These are phyloP conservation scores for Cheumatopsyche charites DNA, from an alignment of 1,140 invertebrate genomes.

Conservation along the genomic window DNA sequence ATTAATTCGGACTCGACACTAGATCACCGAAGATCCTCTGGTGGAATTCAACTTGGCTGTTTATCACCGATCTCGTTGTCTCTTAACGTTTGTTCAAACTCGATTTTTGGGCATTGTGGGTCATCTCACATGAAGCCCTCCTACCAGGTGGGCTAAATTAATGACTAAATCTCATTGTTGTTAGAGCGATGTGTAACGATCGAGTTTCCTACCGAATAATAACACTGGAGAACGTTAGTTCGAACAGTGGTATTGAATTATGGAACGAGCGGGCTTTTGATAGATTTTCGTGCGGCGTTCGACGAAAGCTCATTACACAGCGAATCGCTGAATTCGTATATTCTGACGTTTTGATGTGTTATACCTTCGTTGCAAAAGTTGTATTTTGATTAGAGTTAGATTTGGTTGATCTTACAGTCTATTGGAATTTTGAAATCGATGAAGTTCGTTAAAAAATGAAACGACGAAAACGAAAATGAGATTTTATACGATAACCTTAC, in stretches of 20 bases:
- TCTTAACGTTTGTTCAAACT: constrained; percentile 14
- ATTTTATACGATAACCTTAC: too few species aligned
- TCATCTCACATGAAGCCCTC: constrained; percentile 9
- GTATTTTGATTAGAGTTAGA: too few species aligned
- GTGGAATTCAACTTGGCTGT: not conserved
- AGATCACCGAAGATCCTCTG: not conserved
- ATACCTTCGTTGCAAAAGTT: too few species aligned
- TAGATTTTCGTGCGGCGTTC: not conserved
- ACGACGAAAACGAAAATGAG: too few species aligned
- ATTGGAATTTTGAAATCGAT: too few species aligned
- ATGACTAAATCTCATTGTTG: constrained; percentile 24
- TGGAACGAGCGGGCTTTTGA: not conserved
- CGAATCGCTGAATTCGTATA: too few species aligned
- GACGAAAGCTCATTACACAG: too few species aligned
- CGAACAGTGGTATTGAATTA: not conserved
- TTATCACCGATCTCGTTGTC: constrained; percentile 21
- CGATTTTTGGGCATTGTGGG: constrained; percentile 8
- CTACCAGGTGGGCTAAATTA: constrained; percentile 21
- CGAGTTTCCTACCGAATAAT: constrained; percentile 18
- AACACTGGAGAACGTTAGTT: not conserved
- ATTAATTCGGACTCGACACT: too few species aligned
- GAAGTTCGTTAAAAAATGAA: too few species aligned
- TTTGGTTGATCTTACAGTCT: too few species aligned
- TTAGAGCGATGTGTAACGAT: constrained; percentile 4
- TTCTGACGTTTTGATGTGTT: too few species aligned